Percentiles rank a stretch among this genome's conserved stretches.
Evolutionary conservation across 1,140 invertebrate genomes (phyloP).

Genomic region (Drosophila suzukii): DNA sequence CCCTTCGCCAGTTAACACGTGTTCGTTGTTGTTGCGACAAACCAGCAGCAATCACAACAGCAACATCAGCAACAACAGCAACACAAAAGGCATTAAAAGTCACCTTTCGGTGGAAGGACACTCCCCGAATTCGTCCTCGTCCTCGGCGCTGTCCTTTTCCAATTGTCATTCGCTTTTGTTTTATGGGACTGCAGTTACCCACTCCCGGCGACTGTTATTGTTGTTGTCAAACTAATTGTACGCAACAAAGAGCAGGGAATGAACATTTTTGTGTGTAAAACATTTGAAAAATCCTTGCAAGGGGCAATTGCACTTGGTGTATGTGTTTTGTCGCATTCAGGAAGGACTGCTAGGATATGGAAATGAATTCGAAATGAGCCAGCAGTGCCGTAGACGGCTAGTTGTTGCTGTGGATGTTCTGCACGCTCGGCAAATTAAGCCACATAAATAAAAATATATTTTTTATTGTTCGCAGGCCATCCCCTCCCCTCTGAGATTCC

Average conservation of each 20-base stretch:
- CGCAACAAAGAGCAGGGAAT: slow-evolving; percentile 69
- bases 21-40: slow-evolving; percentile 53
- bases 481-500: slow-evolving; percentile 1
- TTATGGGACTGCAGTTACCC: slow-evolving; percentile 70
- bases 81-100: slow-evolving; percentile 77
- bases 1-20: slow-evolving; percentile 36
- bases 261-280: slow-evolving; percentile 65
- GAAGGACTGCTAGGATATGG: slow-evolving; percentile 41
- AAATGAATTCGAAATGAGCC: slow-evolving; percentile 61
- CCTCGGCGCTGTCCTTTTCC: slow-evolving; percentile 60
- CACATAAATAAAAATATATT: slow-evolving; percentile 81
- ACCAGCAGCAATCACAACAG: slow-evolving; percentile 75
- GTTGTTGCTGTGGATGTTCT: slow-evolving; percentile 53
- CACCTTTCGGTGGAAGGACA: slow-evolving; percentile 68
- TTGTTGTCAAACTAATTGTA: slow-evolving; percentile 77
- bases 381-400: slow-evolving; percentile 19
- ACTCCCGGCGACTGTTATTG: slow-evolving; percentile 29
- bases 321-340: slow-evolving; percentile 19
- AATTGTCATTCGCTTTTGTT: slow-evolving; percentile 79
- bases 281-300: slow-evolving; percentile 78
- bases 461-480: slow-evolving; percentile 53
- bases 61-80: slow-evolving; percentile 67
- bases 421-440: slow-evolving; percentile 76
- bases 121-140: slow-evolving; percentile 13
- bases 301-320: slow-evolving; percentile 71